Base-by-base conservation (phyloP, 2,113 vertebrate species). In the Porphyrio hochstetteri region DNA sequence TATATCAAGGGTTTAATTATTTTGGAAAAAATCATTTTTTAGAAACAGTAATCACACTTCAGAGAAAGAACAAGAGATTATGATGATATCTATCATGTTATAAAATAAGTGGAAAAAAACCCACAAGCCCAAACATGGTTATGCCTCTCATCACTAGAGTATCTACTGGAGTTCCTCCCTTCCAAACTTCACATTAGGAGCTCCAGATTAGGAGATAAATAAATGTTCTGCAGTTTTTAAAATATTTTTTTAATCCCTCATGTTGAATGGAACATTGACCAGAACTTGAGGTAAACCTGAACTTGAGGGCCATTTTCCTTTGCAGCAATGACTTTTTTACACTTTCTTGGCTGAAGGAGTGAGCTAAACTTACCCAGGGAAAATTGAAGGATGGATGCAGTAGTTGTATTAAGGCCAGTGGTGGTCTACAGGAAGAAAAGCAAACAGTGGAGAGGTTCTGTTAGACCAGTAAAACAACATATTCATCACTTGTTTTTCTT, bases 341-440 rank as follows among this genome's bases (percentile, higher is more conserved):
- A 36, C 31, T 96, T 96, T 48, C 21, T 87, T 2, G 16, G 79
- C 20, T 55, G 72, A 83, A 97, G 88, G 50, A 64, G 10, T 35
- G 61, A 63, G 44, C 50, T 91, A 50, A 92, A 98, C 99, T 99
- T 97, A 99, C 99, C 99, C 38, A 99, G 98, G 21, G 99, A 98
- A 97, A 99, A 99, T n/a, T 99, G 99, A 80, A 99, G 98, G 75
- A 99, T 96, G 8, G 99, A 99, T 40, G 99, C 99, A 91, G 99
- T 99, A 94, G 98, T 99, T 83, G 99, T 99, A 97, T 99, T 99
- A 92, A 99, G 98, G 95, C 98, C 95, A 79, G 98, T 98, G 63
- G 99, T 99, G 55, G 97, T 98, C 99, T 99, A 86, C 11, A 93
- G 86, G 88, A 97, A 94, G 76, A 93, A 97, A 88, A 87, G 88